These are phyloP conservation scores for Agriopis aurantiaria DNA, from an alignment of 2,888 invertebrate species.

Conservation along the genomic window DNA sequence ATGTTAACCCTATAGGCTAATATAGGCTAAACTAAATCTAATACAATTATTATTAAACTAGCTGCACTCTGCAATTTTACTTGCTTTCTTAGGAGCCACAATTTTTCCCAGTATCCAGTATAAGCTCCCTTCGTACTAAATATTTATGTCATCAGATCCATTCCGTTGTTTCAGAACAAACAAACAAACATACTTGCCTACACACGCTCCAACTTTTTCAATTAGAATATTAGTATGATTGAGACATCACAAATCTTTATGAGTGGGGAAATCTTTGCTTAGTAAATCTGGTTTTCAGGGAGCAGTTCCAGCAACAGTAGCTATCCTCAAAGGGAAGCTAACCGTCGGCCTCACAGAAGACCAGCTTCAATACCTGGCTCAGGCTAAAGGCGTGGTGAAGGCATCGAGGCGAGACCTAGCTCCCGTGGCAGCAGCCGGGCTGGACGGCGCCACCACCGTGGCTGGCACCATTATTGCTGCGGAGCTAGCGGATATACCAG, in stretches of 20 bases:
- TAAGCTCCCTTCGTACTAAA: too few relatives aligned
- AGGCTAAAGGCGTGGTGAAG: constrained; percentile 88
- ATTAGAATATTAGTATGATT: too few relatives aligned
- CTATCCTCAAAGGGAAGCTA: constrained; percentile 93
- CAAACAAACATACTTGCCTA: too few relatives aligned
- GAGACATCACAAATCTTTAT: too few relatives aligned
- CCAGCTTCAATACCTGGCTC: constrained; percentile 89
- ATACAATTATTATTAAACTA: background rate
- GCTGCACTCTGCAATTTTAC: background rate
- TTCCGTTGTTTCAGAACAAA: too few relatives aligned
- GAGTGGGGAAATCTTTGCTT: too few relatives aligned
- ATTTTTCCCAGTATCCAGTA: background rate
- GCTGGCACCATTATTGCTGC: constrained; percentile 97
- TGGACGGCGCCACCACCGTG: constrained; percentile 98
- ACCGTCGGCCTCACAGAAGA: constrained; percentile 90
- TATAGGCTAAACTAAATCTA: background rate
- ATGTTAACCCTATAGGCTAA: background rate
- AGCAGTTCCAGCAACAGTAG: constrained; percentile 96
- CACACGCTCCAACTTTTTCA: too few relatives aligned
- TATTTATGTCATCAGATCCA: too few relatives aligned
- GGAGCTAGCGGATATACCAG: constrained; percentile 91
- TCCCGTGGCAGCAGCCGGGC: constrained; percentile 88
- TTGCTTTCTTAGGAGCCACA: background rate
- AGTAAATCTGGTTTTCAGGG: constrained; percentile 83
- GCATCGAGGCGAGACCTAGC: constrained; percentile 96